Conservation (phyloP, 1,140 invertebrate species). For the Drosophila guanche region DNA sequence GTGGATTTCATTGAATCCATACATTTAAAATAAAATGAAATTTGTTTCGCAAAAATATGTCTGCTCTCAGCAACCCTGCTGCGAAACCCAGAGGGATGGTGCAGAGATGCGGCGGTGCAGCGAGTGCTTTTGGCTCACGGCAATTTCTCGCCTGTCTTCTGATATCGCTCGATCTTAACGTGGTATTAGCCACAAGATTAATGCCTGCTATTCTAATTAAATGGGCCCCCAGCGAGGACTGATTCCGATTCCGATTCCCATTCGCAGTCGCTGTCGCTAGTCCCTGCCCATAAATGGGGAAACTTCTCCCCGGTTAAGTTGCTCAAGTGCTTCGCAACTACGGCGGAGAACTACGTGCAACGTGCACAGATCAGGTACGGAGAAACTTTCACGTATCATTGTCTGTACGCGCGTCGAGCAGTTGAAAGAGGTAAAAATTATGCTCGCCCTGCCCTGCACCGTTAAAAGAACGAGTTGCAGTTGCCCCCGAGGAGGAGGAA, state of each 20-base stretch:
- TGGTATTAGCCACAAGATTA: constrained; percentile 73
- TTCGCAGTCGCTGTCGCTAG: constrained; percentile 17
- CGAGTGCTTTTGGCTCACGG: constrained; percentile 39
- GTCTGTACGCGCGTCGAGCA: constrained; percentile 55
- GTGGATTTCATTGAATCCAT: constrained; percentile 69
- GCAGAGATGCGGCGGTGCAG: background rate
- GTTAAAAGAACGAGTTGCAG: constrained; percentile 8
- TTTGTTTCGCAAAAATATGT: constrained; percentile 26
- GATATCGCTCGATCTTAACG: constrained; percentile 73
- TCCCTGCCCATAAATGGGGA: constrained; percentile 2
- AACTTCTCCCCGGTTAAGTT: constrained; percentile 49
- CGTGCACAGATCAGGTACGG: constrained; percentile 56
- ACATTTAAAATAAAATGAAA: constrained; percentile 64
- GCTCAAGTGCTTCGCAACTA: constrained; percentile 61
- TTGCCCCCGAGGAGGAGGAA: background rate
- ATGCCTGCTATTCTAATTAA: constrained; percentile 68
- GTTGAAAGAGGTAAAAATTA: constrained; percentile 70
- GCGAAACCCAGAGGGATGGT: background rate
- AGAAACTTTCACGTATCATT: constrained; percentile 63
- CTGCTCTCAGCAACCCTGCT: background rate
- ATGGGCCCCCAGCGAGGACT: constrained; percentile 41
- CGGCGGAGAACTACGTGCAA: constrained; percentile 60
- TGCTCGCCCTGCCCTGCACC: constrained; percentile 10
- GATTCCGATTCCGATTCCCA: background rate
- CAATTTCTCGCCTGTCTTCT: constrained; percentile 74